phyloP scores from a whole-genome alignment of 2,888 invertebrate genomes.

The Melanostoma mellinum region DNA sequence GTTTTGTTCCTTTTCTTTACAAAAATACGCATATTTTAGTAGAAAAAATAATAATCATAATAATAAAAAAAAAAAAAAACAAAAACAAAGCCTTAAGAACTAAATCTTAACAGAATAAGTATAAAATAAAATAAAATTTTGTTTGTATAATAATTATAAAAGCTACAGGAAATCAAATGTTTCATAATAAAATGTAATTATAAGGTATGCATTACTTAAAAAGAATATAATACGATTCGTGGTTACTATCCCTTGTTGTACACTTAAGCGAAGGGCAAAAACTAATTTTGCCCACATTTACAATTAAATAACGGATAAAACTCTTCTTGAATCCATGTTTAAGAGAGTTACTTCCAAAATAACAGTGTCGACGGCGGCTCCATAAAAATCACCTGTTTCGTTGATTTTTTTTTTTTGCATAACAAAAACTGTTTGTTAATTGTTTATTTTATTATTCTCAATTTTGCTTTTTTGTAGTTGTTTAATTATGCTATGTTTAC shows the following conservation, averaged over 20 bases:
- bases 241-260: constrained; percentile 79
- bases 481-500: constrained; percentile 68
- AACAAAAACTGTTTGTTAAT: constrained; percentile 47
- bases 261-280: constrained; percentile 73
- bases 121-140: constrained; percentile 55
- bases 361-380: background rate
- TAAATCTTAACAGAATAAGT: constrained; percentile 62
- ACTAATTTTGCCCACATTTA: constrained; percentile 47
- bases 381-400: constrained; percentile 38
- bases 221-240: constrained; percentile 78
- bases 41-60: constrained; percentile 27
- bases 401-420: constrained; percentile 37
- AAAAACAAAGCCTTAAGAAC: constrained; percentile 47
- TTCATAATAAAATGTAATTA: constrained; percentile 26
- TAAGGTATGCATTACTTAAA: constrained; percentile 55
- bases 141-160: constrained; percentile 49
- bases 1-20: constrained; percentile 36
- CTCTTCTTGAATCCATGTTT: constrained; percentile 20
- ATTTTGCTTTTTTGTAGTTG: constrained; percentile 34
- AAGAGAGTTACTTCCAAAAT: constrained; percentile 28
- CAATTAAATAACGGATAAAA: constrained; percentile 60
- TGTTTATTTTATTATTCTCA: constrained; percentile 46
- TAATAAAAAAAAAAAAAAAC: constrained; percentile 20
- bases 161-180: constrained; percentile 61
- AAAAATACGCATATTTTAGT: constrained; percentile 56